Evolutionary conservation across 30 jellyfish, hydroid and myxozoan genomes (phyloP).

Genomic region (Haliclystus octoradiatus): DNA sequence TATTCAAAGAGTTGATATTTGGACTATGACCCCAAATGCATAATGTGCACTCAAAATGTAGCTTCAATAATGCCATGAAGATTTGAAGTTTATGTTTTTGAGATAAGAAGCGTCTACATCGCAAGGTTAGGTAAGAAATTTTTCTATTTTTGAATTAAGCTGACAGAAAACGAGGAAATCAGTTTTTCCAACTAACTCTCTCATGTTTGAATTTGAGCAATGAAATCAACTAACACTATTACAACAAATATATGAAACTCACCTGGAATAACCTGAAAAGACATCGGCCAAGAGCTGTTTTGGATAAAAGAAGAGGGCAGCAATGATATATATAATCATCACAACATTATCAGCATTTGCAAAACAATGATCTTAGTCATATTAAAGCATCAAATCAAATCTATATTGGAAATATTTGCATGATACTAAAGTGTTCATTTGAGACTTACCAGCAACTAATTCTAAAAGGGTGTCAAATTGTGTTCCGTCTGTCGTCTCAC

Average conservation of each 20-base stretch:
- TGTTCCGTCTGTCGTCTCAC: slow-evolving; percentile 93
- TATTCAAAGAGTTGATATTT: too few species aligned
- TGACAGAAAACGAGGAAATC: neutral
- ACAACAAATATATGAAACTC: neutral
- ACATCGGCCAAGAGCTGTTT: slow-evolving; percentile 87
- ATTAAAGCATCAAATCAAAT: neutral
- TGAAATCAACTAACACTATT: neutral
- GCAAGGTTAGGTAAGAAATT: neutral
- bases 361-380: too few species aligned
- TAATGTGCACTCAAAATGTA: too few species aligned
- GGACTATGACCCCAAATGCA: too few species aligned
- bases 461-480: slow-evolving; percentile 82
- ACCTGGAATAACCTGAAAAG: slow-evolving; percentile 83
- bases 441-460: slow-evolving; percentile 73
- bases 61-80: too few species aligned
- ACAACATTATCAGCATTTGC: too few species aligned
- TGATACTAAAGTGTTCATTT: too few species aligned
- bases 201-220: too few species aligned
- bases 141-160: neutral
- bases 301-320: neutral
- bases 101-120: neutral
- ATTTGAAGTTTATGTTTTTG: too few species aligned
- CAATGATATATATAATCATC: too few species aligned
- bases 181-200: too few species aligned
- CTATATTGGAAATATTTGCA: neutral